Conservation (phyloP, 2,113 vertebrate species). For the Tiliqua scincoides region DNA sequence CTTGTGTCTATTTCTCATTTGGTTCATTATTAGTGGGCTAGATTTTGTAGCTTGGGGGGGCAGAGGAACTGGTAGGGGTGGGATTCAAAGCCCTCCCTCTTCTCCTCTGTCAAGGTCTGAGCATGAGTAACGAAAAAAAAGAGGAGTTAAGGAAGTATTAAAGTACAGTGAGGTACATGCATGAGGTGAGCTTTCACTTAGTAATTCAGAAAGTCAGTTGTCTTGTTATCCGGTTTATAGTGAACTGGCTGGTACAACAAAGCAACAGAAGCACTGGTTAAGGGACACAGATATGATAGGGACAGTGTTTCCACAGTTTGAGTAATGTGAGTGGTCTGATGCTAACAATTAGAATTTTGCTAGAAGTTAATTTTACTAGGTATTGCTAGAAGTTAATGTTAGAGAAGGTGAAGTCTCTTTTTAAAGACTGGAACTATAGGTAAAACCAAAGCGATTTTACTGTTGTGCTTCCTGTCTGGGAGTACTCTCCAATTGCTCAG, state of each 20-base stretch:
- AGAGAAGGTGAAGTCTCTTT: neutral
- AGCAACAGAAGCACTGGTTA: neutral
- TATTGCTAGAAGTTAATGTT: neutral
- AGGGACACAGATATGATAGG: neutral
- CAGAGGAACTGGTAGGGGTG: constrained; percentile 3
- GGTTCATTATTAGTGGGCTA: neutral
- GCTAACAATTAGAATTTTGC: neutral
- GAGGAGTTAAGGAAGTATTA: neutral
- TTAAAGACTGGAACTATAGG: neutral
- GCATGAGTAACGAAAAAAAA: neutral
- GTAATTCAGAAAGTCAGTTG: neutral
- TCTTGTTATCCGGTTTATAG: neutral
- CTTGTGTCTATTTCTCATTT: neutral
- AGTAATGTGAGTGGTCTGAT: neutral
- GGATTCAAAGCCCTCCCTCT: neutral
- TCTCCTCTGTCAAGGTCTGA: neutral
- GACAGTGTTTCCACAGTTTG: neutral
- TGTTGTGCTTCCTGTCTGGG: rapidly evolving
- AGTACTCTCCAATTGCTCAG: neutral
- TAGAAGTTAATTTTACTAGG: too few species aligned
- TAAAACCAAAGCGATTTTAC: neutral
- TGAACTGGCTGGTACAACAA: neutral
- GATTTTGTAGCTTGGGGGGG: neutral
- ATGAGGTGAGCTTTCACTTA: neutral
- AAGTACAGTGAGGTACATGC: neutral